A percentile compares a stretch with the other conserved stretches of the same genome.
Evolutionary conservation across 2,113 vertebrate species (phyloP).

Genomic region (Rhineura floridana): DNA sequence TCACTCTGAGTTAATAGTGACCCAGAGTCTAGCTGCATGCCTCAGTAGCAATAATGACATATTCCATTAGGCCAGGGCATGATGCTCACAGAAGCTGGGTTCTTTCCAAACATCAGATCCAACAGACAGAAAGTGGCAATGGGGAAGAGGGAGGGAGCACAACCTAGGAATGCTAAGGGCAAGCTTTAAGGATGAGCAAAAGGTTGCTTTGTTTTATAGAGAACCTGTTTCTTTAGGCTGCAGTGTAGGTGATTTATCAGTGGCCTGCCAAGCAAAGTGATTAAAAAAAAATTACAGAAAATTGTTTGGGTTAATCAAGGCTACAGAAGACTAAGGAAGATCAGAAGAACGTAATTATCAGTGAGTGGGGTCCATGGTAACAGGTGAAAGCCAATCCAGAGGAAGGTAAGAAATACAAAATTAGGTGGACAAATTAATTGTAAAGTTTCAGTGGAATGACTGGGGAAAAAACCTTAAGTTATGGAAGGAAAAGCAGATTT

Average conservation of each 20-base stretch:
- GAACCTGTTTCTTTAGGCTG: neutral
- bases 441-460: neutral
- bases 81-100: conserved; percentile 18
- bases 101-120: conserved; percentile 17
- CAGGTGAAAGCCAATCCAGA: neutral
- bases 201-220: neutral
- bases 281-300: neutral
- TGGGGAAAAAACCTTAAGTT: neutral
- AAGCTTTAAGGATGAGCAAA: conserved; percentile 4
- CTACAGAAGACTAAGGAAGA: neutral
- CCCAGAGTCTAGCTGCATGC: conserved; percentile 15
- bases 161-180: neutral
- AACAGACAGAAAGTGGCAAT: neutral
- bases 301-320: neutral
- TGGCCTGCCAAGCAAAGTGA: neutral
- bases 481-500: neutral
- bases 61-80: conserved; percentile 35
- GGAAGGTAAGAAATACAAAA: neutral
- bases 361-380: neutral
- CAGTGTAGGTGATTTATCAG: conserved; percentile 5
- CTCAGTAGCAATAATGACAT: neutral
- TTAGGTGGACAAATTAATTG: neutral
- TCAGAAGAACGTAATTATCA: conserved; percentile 9
- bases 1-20: conserved; percentile 50
- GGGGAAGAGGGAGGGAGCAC: neutral